Conservation (phyloP, 2,888 invertebrate species). For the Dryococelus australis region DNA sequence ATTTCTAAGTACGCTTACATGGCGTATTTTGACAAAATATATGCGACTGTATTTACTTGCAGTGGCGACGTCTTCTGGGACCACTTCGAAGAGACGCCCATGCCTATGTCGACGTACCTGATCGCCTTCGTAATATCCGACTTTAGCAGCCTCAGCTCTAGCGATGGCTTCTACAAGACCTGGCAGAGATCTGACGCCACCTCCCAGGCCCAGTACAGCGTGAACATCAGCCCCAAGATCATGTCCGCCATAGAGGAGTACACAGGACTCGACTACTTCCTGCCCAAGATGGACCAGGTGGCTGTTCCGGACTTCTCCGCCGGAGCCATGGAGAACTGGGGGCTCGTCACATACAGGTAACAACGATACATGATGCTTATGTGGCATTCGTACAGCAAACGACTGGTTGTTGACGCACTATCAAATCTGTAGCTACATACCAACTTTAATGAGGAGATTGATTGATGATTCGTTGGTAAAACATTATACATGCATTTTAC, state of each 20-base stretch:
- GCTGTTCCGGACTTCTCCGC: slow-evolving; percentile 3
- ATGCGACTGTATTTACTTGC: too few species aligned
- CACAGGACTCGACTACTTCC: background rate
- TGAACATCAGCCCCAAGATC: background rate
- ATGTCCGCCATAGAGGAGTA: background rate
- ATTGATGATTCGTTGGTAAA: too few species aligned
- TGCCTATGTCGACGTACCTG: slow-evolving; percentile 20
- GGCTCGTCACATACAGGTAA: slow-evolving; percentile 19
- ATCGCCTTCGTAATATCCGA: background rate
- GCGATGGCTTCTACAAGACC: slow-evolving; percentile 7
- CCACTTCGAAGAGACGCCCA: slow-evolving; percentile 19
- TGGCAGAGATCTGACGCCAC: background rate
- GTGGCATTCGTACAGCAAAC: too few species aligned
- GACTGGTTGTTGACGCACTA: too few species aligned
- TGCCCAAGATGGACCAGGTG: slow-evolving; percentile 26
- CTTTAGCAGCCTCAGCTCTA: background rate
- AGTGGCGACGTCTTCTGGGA: background rate
- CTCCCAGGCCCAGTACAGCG: slow-evolving; percentile 13
- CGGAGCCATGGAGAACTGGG: slow-evolving; percentile 26
- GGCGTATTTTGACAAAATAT: too few species aligned
- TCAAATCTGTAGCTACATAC: too few species aligned
- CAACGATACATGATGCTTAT: too few species aligned
- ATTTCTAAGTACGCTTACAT: too few species aligned
- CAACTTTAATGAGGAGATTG: too few species aligned
- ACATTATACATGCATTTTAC: too few species aligned